phyloP scores from a whole-genome alignment of 2,888 invertebrate species.

The Schrankia costaestrigalis region DNA sequence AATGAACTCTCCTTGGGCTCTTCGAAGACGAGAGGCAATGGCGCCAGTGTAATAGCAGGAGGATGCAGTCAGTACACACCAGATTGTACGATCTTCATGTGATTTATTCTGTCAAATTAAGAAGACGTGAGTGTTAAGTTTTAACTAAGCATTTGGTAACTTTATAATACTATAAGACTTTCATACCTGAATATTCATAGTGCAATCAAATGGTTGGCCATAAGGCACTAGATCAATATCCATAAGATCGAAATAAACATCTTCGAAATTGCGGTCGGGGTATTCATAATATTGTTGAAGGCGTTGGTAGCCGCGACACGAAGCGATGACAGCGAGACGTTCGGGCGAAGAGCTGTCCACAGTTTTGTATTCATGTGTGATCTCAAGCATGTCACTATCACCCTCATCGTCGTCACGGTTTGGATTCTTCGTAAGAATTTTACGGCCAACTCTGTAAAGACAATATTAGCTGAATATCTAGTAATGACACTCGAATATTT shows the following conservation, averaged over 20 bases:
- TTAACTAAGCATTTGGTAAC: too few relatives aligned
- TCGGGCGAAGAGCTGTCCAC: constrained; percentile 83
- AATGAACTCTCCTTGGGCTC: constrained; percentile 81
- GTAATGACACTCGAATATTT: too few relatives aligned
- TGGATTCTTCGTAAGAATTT: constrained; percentile 84
- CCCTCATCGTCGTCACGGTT: constrained; percentile 83
- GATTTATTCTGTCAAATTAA: constrained; percentile 77
- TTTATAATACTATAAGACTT: too few relatives aligned
- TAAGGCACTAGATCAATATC: constrained; percentile 84
- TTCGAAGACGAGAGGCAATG: constrained; percentile 82
- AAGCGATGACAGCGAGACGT: constrained; percentile 83
- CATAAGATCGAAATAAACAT: constrained; percentile 83
- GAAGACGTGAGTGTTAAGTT: too few relatives aligned
- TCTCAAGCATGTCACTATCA: constrained; percentile 83
- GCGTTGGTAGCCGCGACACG: constrained; percentile 82
- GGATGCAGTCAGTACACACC: constrained; percentile 82
- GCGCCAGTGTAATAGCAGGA: constrained; percentile 87
- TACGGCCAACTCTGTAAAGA: constrained; percentile 82
- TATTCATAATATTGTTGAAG: constrained; percentile 82
- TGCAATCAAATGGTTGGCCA: constrained; percentile 84
- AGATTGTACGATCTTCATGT: constrained; percentile 82
- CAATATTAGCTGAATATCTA: neutral
- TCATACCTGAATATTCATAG: constrained; percentile 82
- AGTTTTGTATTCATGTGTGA: constrained; percentile 84
- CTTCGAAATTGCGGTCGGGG: constrained; percentile 80